A percentile compares a stretch with the other conserved stretches of the same genome.
Evolutionary conservation across 2,888 invertebrate genomes (phyloP).

Genomic region (Drosophila longiperda): DNA sequence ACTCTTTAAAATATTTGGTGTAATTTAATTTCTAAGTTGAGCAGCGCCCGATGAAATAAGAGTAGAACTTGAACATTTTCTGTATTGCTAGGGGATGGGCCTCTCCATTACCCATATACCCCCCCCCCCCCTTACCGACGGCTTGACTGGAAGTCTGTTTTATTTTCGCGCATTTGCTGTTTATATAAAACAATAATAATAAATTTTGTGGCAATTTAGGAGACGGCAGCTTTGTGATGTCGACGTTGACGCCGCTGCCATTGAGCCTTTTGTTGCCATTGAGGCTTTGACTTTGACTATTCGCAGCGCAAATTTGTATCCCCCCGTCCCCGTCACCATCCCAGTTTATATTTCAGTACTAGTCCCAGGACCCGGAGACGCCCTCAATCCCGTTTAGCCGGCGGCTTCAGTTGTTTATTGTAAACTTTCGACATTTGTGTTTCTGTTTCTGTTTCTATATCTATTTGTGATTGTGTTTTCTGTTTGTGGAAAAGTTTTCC

Average conservation of each 20-base stretch:
- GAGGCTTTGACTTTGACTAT: constrained; percentile 59
- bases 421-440: constrained; percentile 69
- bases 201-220: constrained; percentile 72
- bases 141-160: constrained; percentile 32
- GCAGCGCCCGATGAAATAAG: constrained; percentile 20
- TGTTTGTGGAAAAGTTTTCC: constrained; percentile 58
- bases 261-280: constrained; percentile 56
- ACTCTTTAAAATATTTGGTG: constrained; percentile 10
- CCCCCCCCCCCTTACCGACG: background rate
- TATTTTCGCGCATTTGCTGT: constrained; percentile 74
- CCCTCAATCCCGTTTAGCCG: constrained; percentile 35
- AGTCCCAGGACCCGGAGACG: constrained; percentile 9
- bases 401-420: constrained; percentile 57
- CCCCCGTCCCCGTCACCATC: background rate
- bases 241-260: constrained; percentile 20
- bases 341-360: constrained; percentile 2
- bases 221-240: constrained; percentile 23
- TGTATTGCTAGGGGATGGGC: constrained; percentile 15
- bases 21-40: constrained; percentile 27
- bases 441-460: constrained; percentile 32
- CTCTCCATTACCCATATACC: constrained; percentile 2
- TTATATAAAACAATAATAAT: constrained; percentile 76
- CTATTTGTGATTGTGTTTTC: constrained; percentile 35
- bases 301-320: constrained; percentile 9
- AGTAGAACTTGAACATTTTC: constrained; percentile 32